Evolutionary conservation across 35 echinoderm and acorn worm genomes (phyloP).

Genomic region (Patiria miniata): DNA sequence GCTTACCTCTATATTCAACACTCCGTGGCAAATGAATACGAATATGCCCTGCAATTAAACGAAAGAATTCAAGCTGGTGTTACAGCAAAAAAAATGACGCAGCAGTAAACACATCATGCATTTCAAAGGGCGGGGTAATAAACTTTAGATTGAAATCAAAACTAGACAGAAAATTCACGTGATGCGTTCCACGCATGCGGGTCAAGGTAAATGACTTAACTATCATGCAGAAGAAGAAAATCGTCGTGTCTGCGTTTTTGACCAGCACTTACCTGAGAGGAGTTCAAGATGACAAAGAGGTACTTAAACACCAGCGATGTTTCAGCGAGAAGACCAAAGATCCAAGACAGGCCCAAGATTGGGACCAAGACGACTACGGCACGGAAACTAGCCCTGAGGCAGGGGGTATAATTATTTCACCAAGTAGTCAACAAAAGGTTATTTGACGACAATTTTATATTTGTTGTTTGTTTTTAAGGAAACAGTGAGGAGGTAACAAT

Average conservation of each 20-base stretch:
- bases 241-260: too few species aligned
- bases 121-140: not conserved
- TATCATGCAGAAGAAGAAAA: too few species aligned
- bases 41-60: not conserved
- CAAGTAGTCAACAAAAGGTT: too few species aligned
- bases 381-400: constrained; percentile 12
- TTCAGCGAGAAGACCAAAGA: not conserved
- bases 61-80: not conserved
- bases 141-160: not conserved
- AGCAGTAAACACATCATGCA: not conserved
- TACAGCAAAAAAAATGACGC: not conserved
- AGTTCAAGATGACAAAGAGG: constrained; percentile 15
- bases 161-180: not conserved
- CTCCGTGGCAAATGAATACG: not conserved
- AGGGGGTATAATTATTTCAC: too few species aligned
- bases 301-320: not conserved
- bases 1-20: constrained; percentile 8
- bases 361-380: not conserved
- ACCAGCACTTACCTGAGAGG: not conserved
- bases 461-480: too few species aligned
- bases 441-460: too few species aligned
- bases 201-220: not conserved
- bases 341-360: not conserved
- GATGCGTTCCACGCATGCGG: not conserved
- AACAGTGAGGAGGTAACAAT: too few species aligned